A percentile compares a stretch with the other conserved stretches of the same genome.
phyloP scores from a whole-genome alignment of 2,888 invertebrate genomes.

The Adelognathus sp. region DNA sequence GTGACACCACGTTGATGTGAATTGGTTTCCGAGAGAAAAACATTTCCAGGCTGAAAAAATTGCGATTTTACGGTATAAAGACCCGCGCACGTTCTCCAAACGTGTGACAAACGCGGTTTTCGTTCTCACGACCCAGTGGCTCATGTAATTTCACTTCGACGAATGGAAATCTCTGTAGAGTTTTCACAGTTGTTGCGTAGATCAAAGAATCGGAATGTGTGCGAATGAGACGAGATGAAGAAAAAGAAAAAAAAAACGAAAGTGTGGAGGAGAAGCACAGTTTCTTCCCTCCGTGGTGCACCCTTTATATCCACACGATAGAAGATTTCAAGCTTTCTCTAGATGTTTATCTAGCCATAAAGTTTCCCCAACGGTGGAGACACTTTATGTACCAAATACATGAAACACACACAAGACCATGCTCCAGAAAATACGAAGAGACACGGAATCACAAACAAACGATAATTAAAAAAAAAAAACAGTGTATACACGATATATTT shows the following conservation, averaged over 20 bases:
- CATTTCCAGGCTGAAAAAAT: too few species aligned
- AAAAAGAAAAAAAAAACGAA: conserved; percentile 42
- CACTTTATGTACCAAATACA: conserved; percentile 13
- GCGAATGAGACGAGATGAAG: conserved; percentile 3
- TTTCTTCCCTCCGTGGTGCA: conserved; percentile 39
- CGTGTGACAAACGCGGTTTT: conserved; percentile 42
- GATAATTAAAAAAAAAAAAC: too few species aligned
- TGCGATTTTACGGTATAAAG: too few species aligned
- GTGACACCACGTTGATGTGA: too few species aligned
- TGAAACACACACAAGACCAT: conserved; percentile 6
- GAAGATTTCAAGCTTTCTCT: conserved; percentile 63
- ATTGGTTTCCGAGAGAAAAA: too few species aligned
- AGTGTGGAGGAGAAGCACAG: conserved; percentile 47
- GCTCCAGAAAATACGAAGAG: not conserved
- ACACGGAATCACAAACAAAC: not conserved
- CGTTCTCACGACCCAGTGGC: conserved; percentile 53
- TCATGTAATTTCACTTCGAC: conserved; percentile 51
- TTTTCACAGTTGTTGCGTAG: conserved; percentile 31
- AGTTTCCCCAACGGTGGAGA: conserved; percentile 20
- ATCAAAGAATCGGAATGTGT: conserved; percentile 29
- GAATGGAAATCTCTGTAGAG: not conserved
- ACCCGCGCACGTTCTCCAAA: conserved; percentile 41
- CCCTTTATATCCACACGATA: conserved; percentile 56
- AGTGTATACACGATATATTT: conserved; percentile 55
- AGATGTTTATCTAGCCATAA: conserved; percentile 57